Base-by-base conservation (phyloP, 2,113 vertebrate genomes). In the Amphilophus citrinellus region DNA sequence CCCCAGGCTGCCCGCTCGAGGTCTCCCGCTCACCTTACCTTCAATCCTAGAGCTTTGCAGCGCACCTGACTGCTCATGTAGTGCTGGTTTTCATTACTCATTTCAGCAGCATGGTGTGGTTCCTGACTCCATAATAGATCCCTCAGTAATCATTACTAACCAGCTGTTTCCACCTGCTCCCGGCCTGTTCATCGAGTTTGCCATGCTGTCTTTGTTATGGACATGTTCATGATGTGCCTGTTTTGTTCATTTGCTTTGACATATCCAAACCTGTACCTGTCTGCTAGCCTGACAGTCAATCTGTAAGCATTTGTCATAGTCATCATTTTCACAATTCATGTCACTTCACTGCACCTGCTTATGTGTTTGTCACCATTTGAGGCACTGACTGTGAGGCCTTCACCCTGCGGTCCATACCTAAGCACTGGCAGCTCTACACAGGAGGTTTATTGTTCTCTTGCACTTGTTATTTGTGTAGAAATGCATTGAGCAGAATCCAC, bases 231-330 rank as follows among this genome's bases (percentile, higher is more conserved):
- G 53, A n/a, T 10, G 6, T 63, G 35, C 24, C 35, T 47, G 50
- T 22, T 53, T 37, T 27, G 11, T 50, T 71, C 7, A 60, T 59
- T 44, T 61, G 10, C 59, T 56, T 65, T 27, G 17, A 15, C 71
- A 27, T 59, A 57, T 17, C 35, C 22, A 17, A 27, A 35, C 27
- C 27, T 39, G 32, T 50, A 68, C 18, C 62, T 68, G 47, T 73
- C 47, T 73, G 68, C 1, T 15, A 73, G 20, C 47, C 47, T 8
- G 68, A 73, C 27, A 73, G 68, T 32, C 47, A 30, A 53, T 73
- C 68, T 73, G 47, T 53, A 73, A 73, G 68, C 68, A 37, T 37
- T 60, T 82, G 65, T 81, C 18, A 50, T 44, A 47, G 50, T 68
- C 53, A 56, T 56, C 68, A 73, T 59, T 71, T 73, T 47, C 27